Base-by-base conservation (phyloP, 2,797 vertebrate genomes). In the Lemur catta region DNA sequence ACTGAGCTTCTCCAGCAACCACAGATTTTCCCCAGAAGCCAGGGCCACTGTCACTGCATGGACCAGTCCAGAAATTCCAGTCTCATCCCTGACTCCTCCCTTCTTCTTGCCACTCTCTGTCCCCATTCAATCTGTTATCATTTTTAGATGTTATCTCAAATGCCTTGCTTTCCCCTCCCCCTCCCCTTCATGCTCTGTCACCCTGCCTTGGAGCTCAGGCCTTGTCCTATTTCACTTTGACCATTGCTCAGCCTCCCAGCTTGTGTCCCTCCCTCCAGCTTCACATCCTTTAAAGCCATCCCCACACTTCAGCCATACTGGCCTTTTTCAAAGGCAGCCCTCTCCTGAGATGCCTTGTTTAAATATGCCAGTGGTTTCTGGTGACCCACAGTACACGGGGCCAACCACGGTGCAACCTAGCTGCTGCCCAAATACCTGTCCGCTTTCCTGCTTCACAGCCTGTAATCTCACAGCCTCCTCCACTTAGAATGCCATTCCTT, bases 161-260 rank as follows among this genome's bases (percentile, higher is more conserved):
- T 7, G 1, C 2, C 5, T 30, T 46, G 4, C 30, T 26, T 59
- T 17, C 8, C 5, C 9, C 20, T 7, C 11, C 46, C 24, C 10
- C 18, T 72, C 92, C 28, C 24, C 33, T 50, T 15, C 7, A 48
- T 5, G 41, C 28, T 65, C 50, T 69, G 30, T 55, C 1, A 35
- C 14, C 15, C 12, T 35, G 26, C 48, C 78, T 78, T 14, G 9
- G 48, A 35, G 38, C 22, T 75, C 1, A 33, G 26, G 14, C 59
- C 7, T 72, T n/a, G 12, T 24, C 4, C 75, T 55, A 1, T 71
- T 57, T 61, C 2, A 33, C 4, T 12, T 33, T 65, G 14, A 65
- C 38, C 48, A 26, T 26, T 6, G 41, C 26, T 63, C 38, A 28
- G 20, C 17, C 33, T 65, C 35, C 55, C 14, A 14, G 26, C 6